phyloP scores from a whole-genome alignment of 2,888 invertebrate genomes.

The Chouioia cunea region DNA sequence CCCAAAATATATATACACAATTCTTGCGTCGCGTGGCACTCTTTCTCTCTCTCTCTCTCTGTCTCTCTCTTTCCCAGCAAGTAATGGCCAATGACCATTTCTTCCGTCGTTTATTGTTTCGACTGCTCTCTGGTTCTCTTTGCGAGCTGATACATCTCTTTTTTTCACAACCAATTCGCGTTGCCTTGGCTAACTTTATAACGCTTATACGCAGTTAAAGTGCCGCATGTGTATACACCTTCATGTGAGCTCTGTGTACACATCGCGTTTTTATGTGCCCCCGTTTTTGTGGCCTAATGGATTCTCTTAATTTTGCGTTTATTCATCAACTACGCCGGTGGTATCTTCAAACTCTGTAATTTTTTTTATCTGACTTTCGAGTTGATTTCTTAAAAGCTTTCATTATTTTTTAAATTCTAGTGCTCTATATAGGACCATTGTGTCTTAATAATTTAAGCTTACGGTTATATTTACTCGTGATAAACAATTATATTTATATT shows the following conservation, averaged over 20 bases:
- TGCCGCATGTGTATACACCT: too few relatives aligned
- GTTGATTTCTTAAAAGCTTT: background rate
- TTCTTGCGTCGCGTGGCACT: background rate
- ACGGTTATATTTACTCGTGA: too few relatives aligned
- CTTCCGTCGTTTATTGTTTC: constrained; percentile 23
- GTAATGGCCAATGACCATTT: background rate
- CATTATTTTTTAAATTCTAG: too few relatives aligned
- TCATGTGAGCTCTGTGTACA: background rate
- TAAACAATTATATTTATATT: too few relatives aligned
- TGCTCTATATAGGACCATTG: too few relatives aligned
- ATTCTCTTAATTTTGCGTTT: constrained; percentile 18
- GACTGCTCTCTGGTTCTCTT: too few relatives aligned
- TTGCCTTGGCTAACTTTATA: constrained; percentile 23
- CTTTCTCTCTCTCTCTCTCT: constrained; percentile 35
- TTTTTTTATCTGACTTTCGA: constrained; percentile 9
- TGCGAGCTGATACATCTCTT: too few relatives aligned
- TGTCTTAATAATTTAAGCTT: too few relatives aligned
- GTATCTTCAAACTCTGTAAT: background rate
- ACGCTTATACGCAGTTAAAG: background rate
- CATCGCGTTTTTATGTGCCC: constrained; percentile 14
- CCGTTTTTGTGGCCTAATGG: constrained; percentile 10
- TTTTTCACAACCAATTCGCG: background rate
- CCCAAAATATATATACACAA: constrained; percentile 56
- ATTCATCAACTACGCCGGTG: background rate
- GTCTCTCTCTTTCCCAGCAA: constrained; percentile 44